Conservation (phyloP, 2,888 invertebrate species). For the Fragum whitleyi region DNA sequence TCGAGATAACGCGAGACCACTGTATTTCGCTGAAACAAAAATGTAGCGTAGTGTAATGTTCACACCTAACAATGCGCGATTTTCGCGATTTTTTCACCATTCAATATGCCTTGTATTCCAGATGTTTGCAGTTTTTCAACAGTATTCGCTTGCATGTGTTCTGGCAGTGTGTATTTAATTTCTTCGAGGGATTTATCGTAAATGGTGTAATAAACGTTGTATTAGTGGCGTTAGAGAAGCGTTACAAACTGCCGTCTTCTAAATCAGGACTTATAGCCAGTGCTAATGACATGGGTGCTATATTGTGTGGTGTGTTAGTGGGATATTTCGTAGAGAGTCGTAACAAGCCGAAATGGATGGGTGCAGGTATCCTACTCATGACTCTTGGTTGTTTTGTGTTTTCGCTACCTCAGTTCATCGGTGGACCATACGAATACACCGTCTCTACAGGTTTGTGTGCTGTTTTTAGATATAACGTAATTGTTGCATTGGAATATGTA, state of each 20-base stretch:
- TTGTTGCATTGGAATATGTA: no score
- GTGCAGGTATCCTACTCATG: constrained; percentile 67
- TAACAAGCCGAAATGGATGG: constrained; percentile 70
- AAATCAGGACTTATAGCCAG: constrained; percentile 69
- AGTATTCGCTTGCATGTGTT: constrained; percentile 66
- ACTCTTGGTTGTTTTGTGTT: constrained; percentile 70
- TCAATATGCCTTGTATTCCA: constrained; percentile 50
- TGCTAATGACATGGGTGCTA: constrained; percentile 70
- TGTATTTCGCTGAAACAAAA: no score
- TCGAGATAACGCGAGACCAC: no score
- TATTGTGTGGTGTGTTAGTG: constrained; percentile 60
- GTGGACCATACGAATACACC: constrained; percentile 66
- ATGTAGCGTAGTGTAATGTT: no score
- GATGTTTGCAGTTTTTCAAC: constrained; percentile 68
- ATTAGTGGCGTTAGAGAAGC: constrained; percentile 70
- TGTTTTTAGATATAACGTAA: no score
- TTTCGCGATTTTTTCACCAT: no score
- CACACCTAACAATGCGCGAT: no score
- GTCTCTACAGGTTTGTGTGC: constrained; percentile 59
- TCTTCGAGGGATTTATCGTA: constrained; percentile 72
- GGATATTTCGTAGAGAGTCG: constrained; percentile 69
- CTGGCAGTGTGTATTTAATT: constrained; percentile 70
- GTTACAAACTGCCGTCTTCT: constrained; percentile 67
- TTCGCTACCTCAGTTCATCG: constrained; percentile 70
- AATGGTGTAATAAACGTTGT: constrained; percentile 74